Percentiles rank a stretch among this genome's conserved stretches.
These are phyloP conservation scores for Macrosiphum euphorbiae DNA, from an alignment of 2,888 invertebrate genomes.

Conservation along the genomic window DNA sequence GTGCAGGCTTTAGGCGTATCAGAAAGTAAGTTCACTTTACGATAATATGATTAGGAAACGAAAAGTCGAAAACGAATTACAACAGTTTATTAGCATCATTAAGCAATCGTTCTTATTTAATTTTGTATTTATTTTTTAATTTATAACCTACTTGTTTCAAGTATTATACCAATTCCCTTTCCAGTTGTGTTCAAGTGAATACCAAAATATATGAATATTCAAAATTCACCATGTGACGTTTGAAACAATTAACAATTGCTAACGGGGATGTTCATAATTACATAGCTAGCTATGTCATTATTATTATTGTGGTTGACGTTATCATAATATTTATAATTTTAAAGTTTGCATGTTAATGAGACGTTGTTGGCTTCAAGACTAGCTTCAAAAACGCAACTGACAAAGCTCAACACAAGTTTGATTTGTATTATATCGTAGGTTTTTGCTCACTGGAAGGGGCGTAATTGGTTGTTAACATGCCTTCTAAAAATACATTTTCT, in stretches of 20 bases:
- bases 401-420: not conserved
- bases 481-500: not conserved
- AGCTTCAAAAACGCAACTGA: not conserved
- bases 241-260: not conserved
- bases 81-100: not conserved
- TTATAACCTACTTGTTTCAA: not conserved
- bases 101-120: not conserved
- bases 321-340: not conserved
- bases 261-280: not conserved
- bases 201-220: not conserved
- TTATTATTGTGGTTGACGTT: not conserved
- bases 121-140: not conserved
- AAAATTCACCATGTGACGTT: not conserved
- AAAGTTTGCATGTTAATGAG: not conserved
- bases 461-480: not conserved
- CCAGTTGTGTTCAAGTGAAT: not conserved
- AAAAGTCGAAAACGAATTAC: not conserved
- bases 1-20: not conserved
- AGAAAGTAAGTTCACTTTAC: not conserved
- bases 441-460: not conserved
- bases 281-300: not conserved
- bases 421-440: not conserved
- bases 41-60: not conserved
- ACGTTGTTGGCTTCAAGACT: not conserved
- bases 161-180: no score